Percentiles rank a stretch among this genome's conserved stretches.
Conservation (phyloP, 2,113 vertebrate species). For the Thinocorus orbignyianus region DNA sequence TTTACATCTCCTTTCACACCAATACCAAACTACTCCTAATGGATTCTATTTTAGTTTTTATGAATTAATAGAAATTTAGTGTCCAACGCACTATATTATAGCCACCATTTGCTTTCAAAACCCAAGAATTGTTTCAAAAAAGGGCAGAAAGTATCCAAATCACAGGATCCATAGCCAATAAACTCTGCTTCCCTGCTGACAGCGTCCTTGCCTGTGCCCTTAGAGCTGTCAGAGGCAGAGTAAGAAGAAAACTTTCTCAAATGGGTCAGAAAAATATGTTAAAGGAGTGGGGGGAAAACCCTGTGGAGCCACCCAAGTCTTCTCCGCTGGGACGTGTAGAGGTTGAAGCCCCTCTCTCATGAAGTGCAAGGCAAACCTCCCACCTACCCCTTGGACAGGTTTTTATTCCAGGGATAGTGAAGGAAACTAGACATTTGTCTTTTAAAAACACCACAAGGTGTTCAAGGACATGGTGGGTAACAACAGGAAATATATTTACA, state of each 20-base stretch:
- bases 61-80: constrained; percentile 83
- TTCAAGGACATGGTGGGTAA: constrained; percentile 2
- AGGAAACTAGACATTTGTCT: background rate
- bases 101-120: constrained; percentile 68
- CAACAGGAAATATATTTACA: constrained; percentile 2
- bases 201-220: constrained; percentile 44
- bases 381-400: background rate
- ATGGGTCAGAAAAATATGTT: background rate
- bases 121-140: constrained; percentile 49
- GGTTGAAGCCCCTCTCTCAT: background rate
- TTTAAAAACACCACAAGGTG: background rate
- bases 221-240: background rate
- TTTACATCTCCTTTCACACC: constrained; percentile 79
- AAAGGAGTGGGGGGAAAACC: background rate
- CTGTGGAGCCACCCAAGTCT: background rate
- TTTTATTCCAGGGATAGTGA: background rate
- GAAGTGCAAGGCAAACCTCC: background rate
- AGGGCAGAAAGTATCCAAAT: constrained; percentile 15
- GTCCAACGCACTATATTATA: constrained; percentile 60
- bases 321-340: background rate
- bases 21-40: constrained; percentile 75
- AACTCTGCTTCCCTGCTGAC: background rate
- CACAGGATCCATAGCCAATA: constrained; percentile 30
- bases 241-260: background rate
- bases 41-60: constrained; percentile 84